Percentiles rank a stretch among this genome's conserved stretches.
Conservation (phyloP, 2,888 invertebrate species). For the Biston betularia region DNA sequence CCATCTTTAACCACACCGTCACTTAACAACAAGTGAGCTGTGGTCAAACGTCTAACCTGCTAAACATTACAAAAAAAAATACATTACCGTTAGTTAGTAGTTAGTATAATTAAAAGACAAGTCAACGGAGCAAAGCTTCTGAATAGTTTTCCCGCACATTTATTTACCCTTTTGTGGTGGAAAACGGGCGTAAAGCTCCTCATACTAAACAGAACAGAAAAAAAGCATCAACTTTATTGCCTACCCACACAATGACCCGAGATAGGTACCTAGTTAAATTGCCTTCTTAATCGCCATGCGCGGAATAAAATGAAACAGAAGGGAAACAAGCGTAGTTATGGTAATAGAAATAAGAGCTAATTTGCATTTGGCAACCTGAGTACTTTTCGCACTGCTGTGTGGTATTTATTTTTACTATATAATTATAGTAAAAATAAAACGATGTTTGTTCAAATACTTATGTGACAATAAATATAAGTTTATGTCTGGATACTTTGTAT, state of each 20-base stretch:
- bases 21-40: too few species aligned
- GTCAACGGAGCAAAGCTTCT: background rate
- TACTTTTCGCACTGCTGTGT: background rate
- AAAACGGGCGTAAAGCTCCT: background rate
- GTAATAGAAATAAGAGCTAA: background rate
- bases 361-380: background rate
- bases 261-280: constrained; percentile 13
- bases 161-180: background rate
- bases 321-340: background rate
- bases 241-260: constrained; percentile 11
- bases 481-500: too few species aligned
- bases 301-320: constrained; percentile 24
- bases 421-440: too few species aligned
- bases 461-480: too few species aligned
- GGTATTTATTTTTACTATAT: too few species aligned
- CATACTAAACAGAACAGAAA: constrained; percentile 6
- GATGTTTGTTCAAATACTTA: too few species aligned
- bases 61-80: too few species aligned
- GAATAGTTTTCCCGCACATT: background rate
- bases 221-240: constrained; percentile 13
- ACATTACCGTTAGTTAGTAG: too few species aligned
- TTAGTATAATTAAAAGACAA: too few species aligned
- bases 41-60: too few species aligned
- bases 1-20: too few species aligned
- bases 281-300: constrained; percentile 24